Base-by-base conservation (phyloP, 2,797 vertebrate genomes). In the Phalanger gymnotis region DNA sequence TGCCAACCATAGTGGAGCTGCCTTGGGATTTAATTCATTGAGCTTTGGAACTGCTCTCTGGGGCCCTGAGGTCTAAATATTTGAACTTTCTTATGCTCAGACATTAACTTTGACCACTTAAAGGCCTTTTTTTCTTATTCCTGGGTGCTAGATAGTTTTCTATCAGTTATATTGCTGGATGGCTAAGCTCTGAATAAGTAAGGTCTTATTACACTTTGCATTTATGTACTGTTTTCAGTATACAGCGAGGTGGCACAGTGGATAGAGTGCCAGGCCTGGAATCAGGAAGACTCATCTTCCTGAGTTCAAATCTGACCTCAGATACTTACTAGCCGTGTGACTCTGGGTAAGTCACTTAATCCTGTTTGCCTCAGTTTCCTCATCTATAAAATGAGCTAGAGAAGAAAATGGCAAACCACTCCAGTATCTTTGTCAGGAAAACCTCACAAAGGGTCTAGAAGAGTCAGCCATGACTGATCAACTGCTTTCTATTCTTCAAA, bases 231-330 rank as follows among this genome's bases (percentile, higher is more conserved):
- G 34, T 1, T n/a, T 66, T 66, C 61, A n/a, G 0, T 16, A 31
- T 30, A 31, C 12, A 66, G 34, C 34, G 19, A 40, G 5, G n/a
- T 22, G n/a, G n/a, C 66, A 40, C 66, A 40, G n/a, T 73, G 16
- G n/a, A 9, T 51, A 22, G 40, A 53, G 5, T 61, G 51, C 47
- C 34, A 52, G 40, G 66, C 53, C 31, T 34, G 66, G 40, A 93
- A 52, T 73, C n/a, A 73, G n/a, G 11, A 31, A 58, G 57, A 58
- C 30, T 58, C 11, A 58, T 58, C 30, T 58, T 95, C 54, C 53
- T n/a, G 12, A 95, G 28, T 95, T 93, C 90, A 95, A 90, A 93
- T 93, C 47, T 54, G 53, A 6, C n/a, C 40, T 93, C 55, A 90
- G 57, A 56, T 73, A 73, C 53, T 92, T 25, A 95, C 25, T 66